phyloP scores from a whole-genome alignment of 2,888 invertebrate species.

The Erannis defoliaria region DNA sequence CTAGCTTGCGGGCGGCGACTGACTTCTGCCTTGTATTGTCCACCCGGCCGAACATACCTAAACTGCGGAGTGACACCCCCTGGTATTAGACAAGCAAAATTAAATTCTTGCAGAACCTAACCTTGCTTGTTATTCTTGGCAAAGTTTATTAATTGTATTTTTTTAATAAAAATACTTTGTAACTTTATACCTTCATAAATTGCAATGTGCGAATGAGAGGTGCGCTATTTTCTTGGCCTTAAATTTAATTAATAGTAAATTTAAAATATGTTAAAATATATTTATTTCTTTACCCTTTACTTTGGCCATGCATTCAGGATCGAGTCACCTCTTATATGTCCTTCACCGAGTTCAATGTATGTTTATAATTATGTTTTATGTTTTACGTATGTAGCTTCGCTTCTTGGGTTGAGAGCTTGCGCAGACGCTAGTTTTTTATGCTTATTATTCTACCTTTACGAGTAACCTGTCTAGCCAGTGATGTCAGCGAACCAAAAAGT shows the following conservation, averaged over 20 bases:
- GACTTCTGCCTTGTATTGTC: too few relatives aligned
- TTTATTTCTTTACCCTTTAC: neutral
- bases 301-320: conserved; percentile 65
- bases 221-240: neutral
- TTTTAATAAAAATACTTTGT: too few relatives aligned
- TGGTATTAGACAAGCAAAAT: too few relatives aligned
- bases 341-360: conserved; percentile 81
- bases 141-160: too few relatives aligned
- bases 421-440: neutral
- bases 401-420: conserved; percentile 20
- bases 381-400: conserved; percentile 36
- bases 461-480: too few relatives aligned
- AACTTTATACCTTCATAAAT: too few relatives aligned
- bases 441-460: neutral
- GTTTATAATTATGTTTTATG: conserved; percentile 44
- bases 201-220: neutral
- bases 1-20: too few relatives aligned
- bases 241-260: too few relatives aligned
- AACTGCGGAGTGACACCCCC: too few relatives aligned
- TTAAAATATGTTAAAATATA: neutral
- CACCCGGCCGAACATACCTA: too few relatives aligned
- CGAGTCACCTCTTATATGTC: conserved; percentile 79
- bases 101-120: too few relatives aligned
- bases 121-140: too few relatives aligned
- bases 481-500: neutral